These are phyloP conservation scores for Azorinus chamasolen DNA, from an alignment of 2,888 invertebrate species.

Conservation along the genomic window DNA sequence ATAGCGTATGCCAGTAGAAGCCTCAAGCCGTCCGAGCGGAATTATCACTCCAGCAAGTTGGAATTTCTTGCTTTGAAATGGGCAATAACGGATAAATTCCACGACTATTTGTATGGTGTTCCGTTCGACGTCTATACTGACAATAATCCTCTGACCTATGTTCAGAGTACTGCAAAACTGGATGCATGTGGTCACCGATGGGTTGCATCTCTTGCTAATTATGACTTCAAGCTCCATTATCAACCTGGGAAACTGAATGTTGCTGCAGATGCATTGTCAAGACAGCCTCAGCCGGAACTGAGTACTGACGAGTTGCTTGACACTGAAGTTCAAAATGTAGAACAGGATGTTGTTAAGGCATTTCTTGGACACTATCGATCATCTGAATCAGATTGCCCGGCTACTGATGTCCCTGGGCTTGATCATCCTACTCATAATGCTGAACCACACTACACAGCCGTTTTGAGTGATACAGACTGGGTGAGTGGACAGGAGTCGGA, in stretches of 20 bases:
- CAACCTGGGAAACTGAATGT: not conserved
- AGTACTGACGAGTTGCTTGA: too few species aligned
- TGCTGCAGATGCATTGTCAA: constrained; percentile 7
- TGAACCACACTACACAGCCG: too few species aligned
- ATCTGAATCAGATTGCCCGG: too few species aligned
- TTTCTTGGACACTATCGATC: too few species aligned
- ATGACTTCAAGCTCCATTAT: not conserved
- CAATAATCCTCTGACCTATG: constrained; percentile 18
- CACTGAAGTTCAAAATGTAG: too few species aligned
- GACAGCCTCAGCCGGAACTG: not conserved
- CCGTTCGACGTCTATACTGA: too few species aligned
- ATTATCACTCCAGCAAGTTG: constrained; percentile 35
- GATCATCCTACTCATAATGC: too few species aligned
- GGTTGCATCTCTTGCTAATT: not conserved
- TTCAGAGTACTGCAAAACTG: constrained; percentile 23
- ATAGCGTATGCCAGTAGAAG: constrained; percentile 43
- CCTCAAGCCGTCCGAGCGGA: constrained; percentile 25
- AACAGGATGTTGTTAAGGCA: too few species aligned
- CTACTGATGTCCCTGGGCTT: too few species aligned
- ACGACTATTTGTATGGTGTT: constrained; percentile 38
- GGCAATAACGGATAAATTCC: constrained; percentile 24
- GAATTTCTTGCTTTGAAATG: constrained; percentile 32
- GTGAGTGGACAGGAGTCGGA: too few species aligned
- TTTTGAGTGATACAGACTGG: too few species aligned
- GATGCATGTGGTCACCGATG: too few species aligned